These are phyloP conservation scores for Limosa lapponica DNA, from an alignment of 2,797 vertebrate species.

Conservation along the genomic window DNA sequence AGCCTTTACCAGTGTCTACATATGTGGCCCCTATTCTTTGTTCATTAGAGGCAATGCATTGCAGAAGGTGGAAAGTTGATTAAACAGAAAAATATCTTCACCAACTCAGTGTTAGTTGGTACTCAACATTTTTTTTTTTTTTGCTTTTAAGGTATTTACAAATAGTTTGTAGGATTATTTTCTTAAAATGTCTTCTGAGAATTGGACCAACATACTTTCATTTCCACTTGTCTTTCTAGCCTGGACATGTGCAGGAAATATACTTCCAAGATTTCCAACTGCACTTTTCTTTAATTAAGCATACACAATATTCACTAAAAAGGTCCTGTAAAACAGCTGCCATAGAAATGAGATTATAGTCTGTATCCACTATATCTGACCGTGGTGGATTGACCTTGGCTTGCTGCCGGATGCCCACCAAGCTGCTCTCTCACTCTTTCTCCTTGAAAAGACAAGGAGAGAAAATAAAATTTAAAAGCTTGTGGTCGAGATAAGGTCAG, in stretches of 20 bases:
- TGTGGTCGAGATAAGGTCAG: neutral
- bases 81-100: neutral
- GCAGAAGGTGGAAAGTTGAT: neutral
- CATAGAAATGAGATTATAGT: neutral
- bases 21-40: neutral
- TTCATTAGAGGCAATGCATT: neutral
- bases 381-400: neutral
- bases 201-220: neutral
- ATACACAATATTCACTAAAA: neutral
- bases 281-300: neutral
- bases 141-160: neutral
- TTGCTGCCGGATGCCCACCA: neutral
- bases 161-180: neutral
- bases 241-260: neutral
- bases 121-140: neutral
- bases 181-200: neutral
- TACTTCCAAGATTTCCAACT: neutral
- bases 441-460: neutral
- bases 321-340: neutral
- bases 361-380: neutral
- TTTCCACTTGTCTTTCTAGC: neutral
- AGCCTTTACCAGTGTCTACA: neutral
- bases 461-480: neutral
- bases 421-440: neutral
- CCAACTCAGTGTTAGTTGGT: neutral